phyloP scores from a whole-genome alignment of 2,113 vertebrate species.

The Corythornis madagascariensis region DNA sequence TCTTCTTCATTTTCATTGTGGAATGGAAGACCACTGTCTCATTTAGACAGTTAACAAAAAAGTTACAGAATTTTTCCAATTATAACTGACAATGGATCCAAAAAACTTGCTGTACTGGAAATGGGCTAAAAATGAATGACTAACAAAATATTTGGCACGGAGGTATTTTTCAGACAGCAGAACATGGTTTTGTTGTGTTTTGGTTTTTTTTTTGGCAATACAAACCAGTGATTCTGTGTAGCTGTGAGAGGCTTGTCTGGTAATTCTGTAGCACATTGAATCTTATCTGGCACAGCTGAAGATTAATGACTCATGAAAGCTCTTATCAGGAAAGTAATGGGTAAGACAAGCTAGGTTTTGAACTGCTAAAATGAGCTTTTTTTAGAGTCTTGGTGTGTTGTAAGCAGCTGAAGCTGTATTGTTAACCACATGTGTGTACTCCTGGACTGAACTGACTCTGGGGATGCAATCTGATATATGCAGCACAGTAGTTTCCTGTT shows the following conservation, averaged over 20 bases:
- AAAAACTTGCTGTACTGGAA: slow-evolving; percentile 52
- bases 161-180: slow-evolving; percentile 16
- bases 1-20: not conserved
- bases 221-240: not conserved
- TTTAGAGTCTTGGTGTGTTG: slow-evolving; percentile 7
- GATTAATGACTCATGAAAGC: slow-evolving; percentile 50
- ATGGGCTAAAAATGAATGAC: slow-evolving; percentile 40
- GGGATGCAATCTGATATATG: slow-evolving; percentile 27
- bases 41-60: slow-evolving; percentile 11
- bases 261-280: not conserved
- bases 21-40: not conserved
- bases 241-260: not conserved
- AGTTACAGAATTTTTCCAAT: not conserved
- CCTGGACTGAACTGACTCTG: slow-evolving; percentile 8
- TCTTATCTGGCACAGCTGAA: slow-evolving; percentile 44
- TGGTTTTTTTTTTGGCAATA: not conserved
- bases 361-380: slow-evolving; percentile 52
- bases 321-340: slow-evolving; percentile 46
- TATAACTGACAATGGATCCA: slow-evolving; percentile 17
- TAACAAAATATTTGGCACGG: slow-evolving; percentile 24
- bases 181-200: not conserved
- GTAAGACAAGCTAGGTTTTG: slow-evolving; percentile 23
- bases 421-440: not conserved
- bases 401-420: not conserved
- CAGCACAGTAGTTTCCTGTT: slow-evolving; percentile 18